phyloP scores from a whole-genome alignment of 2,113 vertebrate genomes.

The Atherinomorus stipes region DNA sequence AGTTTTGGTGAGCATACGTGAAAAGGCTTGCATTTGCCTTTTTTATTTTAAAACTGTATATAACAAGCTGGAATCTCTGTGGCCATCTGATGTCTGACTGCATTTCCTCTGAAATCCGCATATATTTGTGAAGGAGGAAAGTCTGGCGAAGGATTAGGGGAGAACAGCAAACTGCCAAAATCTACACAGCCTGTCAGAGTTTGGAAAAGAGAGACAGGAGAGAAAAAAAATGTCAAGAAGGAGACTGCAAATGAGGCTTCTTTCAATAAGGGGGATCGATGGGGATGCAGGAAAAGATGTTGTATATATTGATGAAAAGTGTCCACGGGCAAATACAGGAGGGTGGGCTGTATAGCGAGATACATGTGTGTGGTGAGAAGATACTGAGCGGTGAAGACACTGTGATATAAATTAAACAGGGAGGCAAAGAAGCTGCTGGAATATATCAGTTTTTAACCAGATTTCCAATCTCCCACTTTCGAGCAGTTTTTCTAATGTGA shows the following conservation, averaged over 20 bases:
- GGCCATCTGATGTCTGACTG: slow-evolving; percentile 73
- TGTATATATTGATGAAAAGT: slow-evolving; percentile 81
- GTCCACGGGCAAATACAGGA: slow-evolving; percentile 74
- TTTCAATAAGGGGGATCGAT: slow-evolving; percentile 85
- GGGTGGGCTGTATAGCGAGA: slow-evolving; percentile 45
- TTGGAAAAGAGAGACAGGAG: slow-evolving; percentile 77
- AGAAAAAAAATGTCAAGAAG: slow-evolving; percentile 81
- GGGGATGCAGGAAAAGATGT: slow-evolving; percentile 81
- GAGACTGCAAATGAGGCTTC: slow-evolving; percentile 87
- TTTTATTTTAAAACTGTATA: slow-evolving; percentile 44
- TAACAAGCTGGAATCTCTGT: slow-evolving; percentile 64
- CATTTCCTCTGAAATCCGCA: slow-evolving; percentile 70
- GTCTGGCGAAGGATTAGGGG: slow-evolving; percentile 79
- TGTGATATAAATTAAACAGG: slow-evolving; percentile 34
- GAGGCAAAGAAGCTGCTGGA: slow-evolving; percentile 23
- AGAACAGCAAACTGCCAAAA: slow-evolving; percentile 81
- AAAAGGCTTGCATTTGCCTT: slow-evolving; percentile 14
- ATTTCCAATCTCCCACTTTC: slow-evolving; percentile 38
- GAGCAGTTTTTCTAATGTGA: slow-evolving; percentile 45
- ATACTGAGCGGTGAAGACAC: slow-evolving; percentile 5
- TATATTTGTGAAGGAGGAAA: slow-evolving; percentile 77
- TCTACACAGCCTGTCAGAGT: slow-evolving; percentile 80
- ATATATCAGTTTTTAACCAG: slow-evolving; percentile 22
- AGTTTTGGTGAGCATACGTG: neutral
- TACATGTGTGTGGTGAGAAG: slow-evolving; percentile 5